Conservation (phyloP, 2,888 invertebrate genomes). For the Drosophila cognata region DNA sequence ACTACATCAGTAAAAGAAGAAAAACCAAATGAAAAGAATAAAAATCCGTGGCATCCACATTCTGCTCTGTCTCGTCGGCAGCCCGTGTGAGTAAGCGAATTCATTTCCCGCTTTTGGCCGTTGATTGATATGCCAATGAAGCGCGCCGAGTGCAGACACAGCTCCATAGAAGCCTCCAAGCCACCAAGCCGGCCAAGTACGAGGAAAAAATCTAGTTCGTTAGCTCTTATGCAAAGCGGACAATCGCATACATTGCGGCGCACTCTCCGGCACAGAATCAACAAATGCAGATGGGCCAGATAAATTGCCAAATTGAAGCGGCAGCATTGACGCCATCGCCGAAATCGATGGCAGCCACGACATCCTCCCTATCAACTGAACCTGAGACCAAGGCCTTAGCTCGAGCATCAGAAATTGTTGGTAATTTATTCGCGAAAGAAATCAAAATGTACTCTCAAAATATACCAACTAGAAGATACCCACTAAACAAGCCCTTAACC, state of each 20-base stretch:
- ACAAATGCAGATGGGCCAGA: constrained; percentile 75
- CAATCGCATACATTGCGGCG: constrained; percentile 66
- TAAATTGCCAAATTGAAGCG: constrained; percentile 74
- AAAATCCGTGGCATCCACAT: constrained; percentile 42
- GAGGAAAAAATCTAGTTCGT: constrained; percentile 72
- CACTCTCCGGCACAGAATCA: constrained; percentile 65
- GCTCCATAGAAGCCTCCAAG: constrained; percentile 17
- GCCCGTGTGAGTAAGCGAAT: constrained; percentile 73
- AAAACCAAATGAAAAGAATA: constrained; percentile 19
- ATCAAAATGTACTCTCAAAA: not conserved
- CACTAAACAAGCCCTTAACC: not conserved
- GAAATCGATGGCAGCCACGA: not conserved
- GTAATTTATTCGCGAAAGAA: constrained; percentile 27
- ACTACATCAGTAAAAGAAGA: constrained; percentile 19
- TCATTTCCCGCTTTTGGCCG: constrained; percentile 75
- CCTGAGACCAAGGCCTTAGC: constrained; percentile 11
- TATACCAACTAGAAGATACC: not conserved
- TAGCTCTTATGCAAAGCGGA: constrained; percentile 73
- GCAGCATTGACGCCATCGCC: constrained; percentile 13
- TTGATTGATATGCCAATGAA: constrained; percentile 78
- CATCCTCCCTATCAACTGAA: constrained; percentile 23
- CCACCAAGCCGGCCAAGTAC: constrained; percentile 31
- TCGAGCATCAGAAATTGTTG: constrained; percentile 39
- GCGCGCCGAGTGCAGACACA: constrained; percentile 58
- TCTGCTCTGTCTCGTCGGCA: constrained; percentile 34